Conservation (phyloP, 2,888 invertebrate genomes). For the Myopa testacea region DNA sequence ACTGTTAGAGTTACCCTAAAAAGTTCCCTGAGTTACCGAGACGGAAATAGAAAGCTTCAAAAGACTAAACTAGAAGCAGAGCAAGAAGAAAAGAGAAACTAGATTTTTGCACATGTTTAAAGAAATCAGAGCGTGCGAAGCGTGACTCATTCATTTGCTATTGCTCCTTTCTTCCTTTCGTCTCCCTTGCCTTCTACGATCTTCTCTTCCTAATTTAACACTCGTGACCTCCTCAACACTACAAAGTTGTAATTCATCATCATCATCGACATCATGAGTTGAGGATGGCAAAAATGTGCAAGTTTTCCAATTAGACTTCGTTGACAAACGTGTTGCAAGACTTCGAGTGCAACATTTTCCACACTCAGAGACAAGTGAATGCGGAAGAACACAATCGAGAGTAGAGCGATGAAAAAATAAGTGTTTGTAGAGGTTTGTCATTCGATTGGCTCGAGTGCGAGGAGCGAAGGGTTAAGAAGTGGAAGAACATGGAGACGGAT, state of each 20-base stretch:
- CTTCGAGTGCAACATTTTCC: conserved; percentile 2
- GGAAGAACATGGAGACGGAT: no score
- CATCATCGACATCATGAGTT: not conserved
- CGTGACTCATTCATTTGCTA: no score
- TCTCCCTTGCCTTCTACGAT: no score
- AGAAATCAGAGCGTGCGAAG: no score
- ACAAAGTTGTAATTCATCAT: not conserved
- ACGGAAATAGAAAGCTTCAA: no score
- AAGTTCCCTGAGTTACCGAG: no score
- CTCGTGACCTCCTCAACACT: not conserved
- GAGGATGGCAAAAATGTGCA: conserved; percentile 7
- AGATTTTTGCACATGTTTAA: no score
- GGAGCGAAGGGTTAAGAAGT: no score
- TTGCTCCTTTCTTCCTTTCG: not conserved
- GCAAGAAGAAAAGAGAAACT: no score
- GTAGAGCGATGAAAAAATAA: not conserved
- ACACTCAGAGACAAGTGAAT: not conserved
- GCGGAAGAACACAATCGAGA: not conserved
- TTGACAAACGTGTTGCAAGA: conserved; percentile 22
- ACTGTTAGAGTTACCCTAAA: no score
- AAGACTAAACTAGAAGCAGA: no score
- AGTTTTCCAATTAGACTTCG: conserved; percentile 36
- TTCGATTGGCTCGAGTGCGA: no score
- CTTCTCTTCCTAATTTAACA: not conserved
- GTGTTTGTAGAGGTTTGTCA: not conserved